A percentile compares a stretch with the other conserved stretches of the same genome.
These are phyloP conservation scores for Caenorhabditis latens DNA, from an alignment of 1,140 invertebrate genomes.

Conservation along the genomic window DNA sequence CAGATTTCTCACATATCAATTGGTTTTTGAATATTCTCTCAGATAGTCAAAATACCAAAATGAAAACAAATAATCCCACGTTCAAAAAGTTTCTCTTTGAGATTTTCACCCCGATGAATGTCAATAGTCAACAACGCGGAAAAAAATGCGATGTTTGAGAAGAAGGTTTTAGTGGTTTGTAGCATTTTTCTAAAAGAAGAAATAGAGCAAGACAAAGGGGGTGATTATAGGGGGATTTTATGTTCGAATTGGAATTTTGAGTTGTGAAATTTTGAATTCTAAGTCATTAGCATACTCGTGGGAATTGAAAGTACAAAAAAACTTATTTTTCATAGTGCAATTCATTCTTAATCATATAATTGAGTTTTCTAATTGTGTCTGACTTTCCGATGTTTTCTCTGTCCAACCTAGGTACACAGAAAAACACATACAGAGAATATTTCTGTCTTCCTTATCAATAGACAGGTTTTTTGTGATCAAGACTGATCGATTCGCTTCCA, in stretches of 20 bases:
- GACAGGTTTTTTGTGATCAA: background rate
- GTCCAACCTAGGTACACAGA: background rate
- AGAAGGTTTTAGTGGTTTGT: background rate
- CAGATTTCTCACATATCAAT: background rate
- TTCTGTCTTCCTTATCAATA: background rate
- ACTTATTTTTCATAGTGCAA: background rate
- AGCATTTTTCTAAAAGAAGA: background rate
- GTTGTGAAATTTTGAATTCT: too few relatives aligned
- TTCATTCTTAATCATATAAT: too few relatives aligned
- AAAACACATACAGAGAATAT: too few relatives aligned
- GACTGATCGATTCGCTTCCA: background rate
- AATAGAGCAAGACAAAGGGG: background rate
- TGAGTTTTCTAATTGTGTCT: background rate
- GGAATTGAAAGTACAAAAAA: too few relatives aligned
- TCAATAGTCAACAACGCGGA: constrained; percentile 9
- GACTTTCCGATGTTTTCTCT: background rate
- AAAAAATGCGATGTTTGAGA: constrained; percentile 10
- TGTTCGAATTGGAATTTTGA: too few relatives aligned
- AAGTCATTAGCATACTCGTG: too few relatives aligned
- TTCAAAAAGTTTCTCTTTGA: constrained; percentile 37
- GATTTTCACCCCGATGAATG: constrained; percentile 10
- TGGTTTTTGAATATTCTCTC: background rate
- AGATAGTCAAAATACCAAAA: background rate
- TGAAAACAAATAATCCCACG: background rate
- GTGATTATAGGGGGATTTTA: too few relatives aligned